Conservation (phyloP, 1,140 invertebrate genomes). For the Muscidifurax raptorellus region DNA sequence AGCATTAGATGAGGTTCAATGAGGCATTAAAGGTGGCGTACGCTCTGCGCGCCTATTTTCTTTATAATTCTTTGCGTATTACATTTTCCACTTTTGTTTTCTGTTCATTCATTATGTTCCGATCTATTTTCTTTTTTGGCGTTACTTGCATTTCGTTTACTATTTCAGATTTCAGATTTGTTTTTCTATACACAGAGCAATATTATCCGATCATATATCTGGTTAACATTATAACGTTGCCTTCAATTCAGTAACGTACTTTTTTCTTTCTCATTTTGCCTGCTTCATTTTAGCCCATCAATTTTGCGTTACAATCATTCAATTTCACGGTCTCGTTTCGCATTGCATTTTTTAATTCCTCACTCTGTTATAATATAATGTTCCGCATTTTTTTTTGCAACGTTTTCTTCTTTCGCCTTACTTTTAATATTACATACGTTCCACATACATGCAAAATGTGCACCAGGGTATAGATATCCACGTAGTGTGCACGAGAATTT, state of each 20-base stretch:
- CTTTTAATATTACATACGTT: slow-evolving; percentile 60
- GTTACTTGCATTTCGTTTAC: slow-evolving; percentile 13
- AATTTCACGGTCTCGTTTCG: slow-evolving; percentile 24
- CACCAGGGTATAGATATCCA: slow-evolving; percentile 57
- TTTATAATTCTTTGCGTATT: slow-evolving; percentile 52
- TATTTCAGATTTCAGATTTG: not conserved
- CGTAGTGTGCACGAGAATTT: slow-evolving; percentile 61
- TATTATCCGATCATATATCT: slow-evolving; percentile 7
- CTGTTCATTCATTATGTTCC: slow-evolving; percentile 26
- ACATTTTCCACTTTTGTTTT: slow-evolving; percentile 47
- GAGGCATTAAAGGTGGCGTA: slow-evolving; percentile 74
- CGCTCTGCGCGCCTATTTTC: slow-evolving; percentile 69
- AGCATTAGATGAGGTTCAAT: slow-evolving; percentile 75
- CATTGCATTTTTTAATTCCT: slow-evolving; percentile 55
- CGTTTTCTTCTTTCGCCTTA: slow-evolving; percentile 39
- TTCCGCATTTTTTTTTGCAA: slow-evolving; percentile 45
- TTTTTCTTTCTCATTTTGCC: slow-evolving; percentile 17
- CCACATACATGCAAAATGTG: slow-evolving; percentile 68
- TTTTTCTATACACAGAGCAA: slow-evolving; percentile 6
- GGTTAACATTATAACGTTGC: slow-evolving; percentile 4
- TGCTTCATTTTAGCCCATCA: not conserved
- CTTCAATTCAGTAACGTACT: not conserved
- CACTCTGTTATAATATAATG: slow-evolving; percentile 52
- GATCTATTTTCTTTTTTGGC: slow-evolving; percentile 35
- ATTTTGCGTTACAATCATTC: not conserved